These are phyloP conservation scores for Epirrita christyi DNA, from an alignment of 2,888 invertebrate species.

Conservation along the genomic window DNA sequence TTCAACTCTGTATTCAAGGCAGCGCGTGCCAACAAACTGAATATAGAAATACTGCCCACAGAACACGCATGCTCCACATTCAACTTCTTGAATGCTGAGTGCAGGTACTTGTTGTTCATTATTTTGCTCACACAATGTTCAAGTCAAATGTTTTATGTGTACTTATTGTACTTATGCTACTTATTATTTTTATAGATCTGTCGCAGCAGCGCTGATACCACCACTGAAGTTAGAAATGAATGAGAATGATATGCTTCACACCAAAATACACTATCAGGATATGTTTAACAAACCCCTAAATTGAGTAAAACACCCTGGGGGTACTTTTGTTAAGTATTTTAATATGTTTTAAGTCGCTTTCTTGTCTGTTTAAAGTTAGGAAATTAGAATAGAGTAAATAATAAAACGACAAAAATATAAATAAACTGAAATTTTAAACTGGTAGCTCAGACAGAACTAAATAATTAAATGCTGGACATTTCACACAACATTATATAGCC, in stretches of 20 bases:
- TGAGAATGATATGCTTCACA: constrained; percentile 85
- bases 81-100: constrained; percentile 95
- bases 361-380: too few species aligned
- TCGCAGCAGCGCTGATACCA: constrained; percentile 89
- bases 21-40: constrained; percentile 68
- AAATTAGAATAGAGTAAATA: too few species aligned
- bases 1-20: constrained; percentile 49
- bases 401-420: too few species aligned
- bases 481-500: too few species aligned
- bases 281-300: constrained; percentile 45
- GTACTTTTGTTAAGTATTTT: too few species aligned
- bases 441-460: too few species aligned
- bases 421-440: too few species aligned
- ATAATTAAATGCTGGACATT: too few species aligned
- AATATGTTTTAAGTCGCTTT: too few species aligned
- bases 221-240: constrained; percentile 80
- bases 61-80: constrained; percentile 95
- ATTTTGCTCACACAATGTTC: background rate
- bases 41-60: constrained; percentile 92
- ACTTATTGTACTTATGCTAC: too few species aligned
- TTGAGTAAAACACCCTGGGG: too few species aligned
- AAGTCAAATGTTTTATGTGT: background rate
- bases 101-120: constrained; percentile 66
- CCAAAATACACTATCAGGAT: constrained; percentile 82
- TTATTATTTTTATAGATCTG: constrained; percentile 59